Conservation (phyloP, 2,113 vertebrate species). For the Phylloscopus trochilus region DNA sequence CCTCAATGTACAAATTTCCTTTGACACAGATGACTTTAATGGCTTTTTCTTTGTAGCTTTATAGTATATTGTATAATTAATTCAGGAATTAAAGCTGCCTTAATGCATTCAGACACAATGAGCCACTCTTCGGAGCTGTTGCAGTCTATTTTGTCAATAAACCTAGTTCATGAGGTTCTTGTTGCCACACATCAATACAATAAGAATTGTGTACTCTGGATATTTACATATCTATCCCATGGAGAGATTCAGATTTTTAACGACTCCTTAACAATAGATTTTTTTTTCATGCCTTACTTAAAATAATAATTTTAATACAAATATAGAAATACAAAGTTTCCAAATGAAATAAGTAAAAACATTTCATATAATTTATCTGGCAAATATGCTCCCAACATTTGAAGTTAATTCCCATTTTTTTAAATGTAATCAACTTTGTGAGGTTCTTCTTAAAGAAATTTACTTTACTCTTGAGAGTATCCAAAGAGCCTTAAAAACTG, state of each 20-base stretch:
- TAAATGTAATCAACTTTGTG: not conserved
- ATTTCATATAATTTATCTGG: not conserved
- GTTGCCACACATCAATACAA: not conserved
- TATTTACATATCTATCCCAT: not conserved
- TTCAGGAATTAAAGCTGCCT: conserved; percentile 12
- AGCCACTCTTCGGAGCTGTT: not conserved
- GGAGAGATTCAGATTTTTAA: not conserved
- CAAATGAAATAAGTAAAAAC: not conserved
- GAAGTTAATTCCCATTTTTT: not conserved
- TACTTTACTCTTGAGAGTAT: conserved; percentile 11
- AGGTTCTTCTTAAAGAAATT: not conserved
- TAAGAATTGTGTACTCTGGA: not conserved
- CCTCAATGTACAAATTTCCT: conserved; percentile 10
- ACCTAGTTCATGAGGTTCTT: not conserved
- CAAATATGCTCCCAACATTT: not conserved
- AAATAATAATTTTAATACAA: not conserved
- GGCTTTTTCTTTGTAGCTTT: not conserved
- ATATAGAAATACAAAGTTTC: not conserved
- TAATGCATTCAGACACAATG: not conserved
- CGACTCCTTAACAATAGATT: not conserved
- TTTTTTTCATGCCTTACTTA: not conserved
- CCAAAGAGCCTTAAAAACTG: conserved; percentile 1
- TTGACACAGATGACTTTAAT: conserved; percentile 40
- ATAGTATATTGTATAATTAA: not conserved
- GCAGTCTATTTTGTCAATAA: conserved; percentile 22